Evolutionary conservation across 2,797 vertebrate species (phyloP), one percentile per base, ranked within the genome.

Genomic region (Danio jaintianensis): DNA sequence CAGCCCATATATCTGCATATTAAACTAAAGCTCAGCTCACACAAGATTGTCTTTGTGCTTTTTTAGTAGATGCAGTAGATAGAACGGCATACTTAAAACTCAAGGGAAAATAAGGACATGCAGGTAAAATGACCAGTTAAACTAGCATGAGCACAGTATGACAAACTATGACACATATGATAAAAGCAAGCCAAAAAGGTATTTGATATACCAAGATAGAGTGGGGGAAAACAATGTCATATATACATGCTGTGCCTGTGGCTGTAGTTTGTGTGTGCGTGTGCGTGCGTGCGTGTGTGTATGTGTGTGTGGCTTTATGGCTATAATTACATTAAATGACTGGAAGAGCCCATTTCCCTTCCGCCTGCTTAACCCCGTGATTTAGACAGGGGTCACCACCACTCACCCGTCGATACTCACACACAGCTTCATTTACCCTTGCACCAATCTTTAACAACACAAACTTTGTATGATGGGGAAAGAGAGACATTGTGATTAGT

Each of bases 291-390:
- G 4, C 55, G 18, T 56, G 40, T 36, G 63, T 50, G 43, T n/a
- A 18, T 10, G 22, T 0, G 3, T 59, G 11, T 38, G 9, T 67
- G n/a, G 36, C 22, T 71, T 8, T 70, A 64, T 71, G 73, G 5
- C 11, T 55, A 69, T 81, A 75, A 75, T 75, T 75, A 69, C 64
- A 53, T 75, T 64, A 56, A 63, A 73, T 80, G 66, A 70, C 56
- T 72, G 29, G 15, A 71, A 64, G 43, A 18, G 18, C 50, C 18
- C 61, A 64, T 71, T 64, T 78, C 75, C 50, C 61, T 59, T 78
- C 48, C 0, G 67, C n/a, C 50, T 78, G 18, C 45, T 47, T 47
- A 73, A 66, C 78, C 48, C 1, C 40, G 18, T 62, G 77, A 79
- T 70, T 71, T 63, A 71, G 47, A 53, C 6, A 11, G 53, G 68